Conservation (phyloP, 2,888 invertebrate species). For the Nymphalis c-album region DNA sequence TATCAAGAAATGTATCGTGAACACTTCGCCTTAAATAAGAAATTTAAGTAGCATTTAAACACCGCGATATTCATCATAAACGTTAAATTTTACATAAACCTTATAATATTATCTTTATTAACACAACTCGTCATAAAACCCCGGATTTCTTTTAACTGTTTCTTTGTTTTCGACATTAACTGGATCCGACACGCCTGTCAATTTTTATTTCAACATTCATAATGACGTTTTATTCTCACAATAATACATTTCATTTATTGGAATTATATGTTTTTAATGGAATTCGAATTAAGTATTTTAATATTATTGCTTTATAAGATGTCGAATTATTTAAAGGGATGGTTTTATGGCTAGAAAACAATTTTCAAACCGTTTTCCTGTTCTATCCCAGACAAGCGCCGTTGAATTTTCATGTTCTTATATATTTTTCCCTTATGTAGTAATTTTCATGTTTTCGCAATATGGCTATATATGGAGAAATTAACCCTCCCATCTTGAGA, state of each 20-base stretch:
- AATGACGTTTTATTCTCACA: not conserved
- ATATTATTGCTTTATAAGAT: too few relatives aligned
- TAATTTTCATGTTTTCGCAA: too few relatives aligned
- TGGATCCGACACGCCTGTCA: slow-evolving; percentile 48
- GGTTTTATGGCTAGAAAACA: too few relatives aligned
- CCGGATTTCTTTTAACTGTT: slow-evolving; percentile 51
- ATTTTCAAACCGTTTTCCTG: too few relatives aligned
- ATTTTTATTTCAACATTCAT: slow-evolving; percentile 30
- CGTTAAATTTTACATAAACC: slow-evolving; percentile 55
- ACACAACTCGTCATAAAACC: slow-evolving; percentile 60
- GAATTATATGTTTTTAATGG: not conserved
- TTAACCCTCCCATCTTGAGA: too few relatives aligned
- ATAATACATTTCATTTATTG: not conserved
- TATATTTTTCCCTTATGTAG: too few relatives aligned
- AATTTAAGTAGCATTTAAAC: slow-evolving; percentile 32
- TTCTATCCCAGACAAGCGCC: too few relatives aligned
- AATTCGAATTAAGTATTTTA: not conserved
- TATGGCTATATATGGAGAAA: too few relatives aligned
- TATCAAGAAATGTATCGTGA: too few relatives aligned
- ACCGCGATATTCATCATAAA: slow-evolving; percentile 51
- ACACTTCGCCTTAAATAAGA: slow-evolving; percentile 26
- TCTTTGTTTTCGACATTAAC: slow-evolving; percentile 52
- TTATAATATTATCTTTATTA: slow-evolving; percentile 63
- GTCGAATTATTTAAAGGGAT: too few relatives aligned
- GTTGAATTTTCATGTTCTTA: too few relatives aligned